Base-by-base conservation (phyloP, 2,888 invertebrate species). In the Eupeodes luniger region DNA sequence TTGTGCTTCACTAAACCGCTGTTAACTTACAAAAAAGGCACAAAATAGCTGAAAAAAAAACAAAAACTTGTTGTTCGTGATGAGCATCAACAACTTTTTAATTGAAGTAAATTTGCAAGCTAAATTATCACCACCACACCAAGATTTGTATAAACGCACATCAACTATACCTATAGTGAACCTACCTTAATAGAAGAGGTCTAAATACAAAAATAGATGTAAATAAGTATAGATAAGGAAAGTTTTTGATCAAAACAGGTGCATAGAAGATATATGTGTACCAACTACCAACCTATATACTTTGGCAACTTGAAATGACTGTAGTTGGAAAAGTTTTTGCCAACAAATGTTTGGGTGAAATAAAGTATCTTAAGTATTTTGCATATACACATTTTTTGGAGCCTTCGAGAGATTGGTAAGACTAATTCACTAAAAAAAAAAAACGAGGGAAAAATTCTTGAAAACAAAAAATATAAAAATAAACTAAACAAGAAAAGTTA, bases 61-160 rank as follows among this genome's bases (percentile, higher is more conserved):
- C 16, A 57, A 27, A 64, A 64, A 64, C 10, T 70, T 70, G 40
- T 72, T 61, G 64, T 62, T 81, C 78, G 74, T 78, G 85, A 86
- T 86, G 85, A 67, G 85, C 85, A 86, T 86, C 78, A 78, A 82
- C 85, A 86, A 86, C 85, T 86, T 86, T 86, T 82, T 86, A 86
- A 86, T 86, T 86, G 82, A 78, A 82, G 82, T 78, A 75, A 85
- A 78, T 85, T 74, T 72, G 74, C 64, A 82, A 78, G 49, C 74
- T 62, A 69, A 74, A 74, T 78, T 77, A 67, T 67, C 78, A 57
- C 78, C 49, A 64, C 51, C 49, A 47, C 49, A 64, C 53, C 2
- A 27, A 27, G 1, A 62, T 62, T 40, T 40, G 5, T 12, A 40
- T 40, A 62, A 61, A 16, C 16, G 40, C 40, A 14, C 51, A 51